Base-by-base conservation (phyloP, 2,797 vertebrate genomes). In the Rallus crepitans region DNA sequence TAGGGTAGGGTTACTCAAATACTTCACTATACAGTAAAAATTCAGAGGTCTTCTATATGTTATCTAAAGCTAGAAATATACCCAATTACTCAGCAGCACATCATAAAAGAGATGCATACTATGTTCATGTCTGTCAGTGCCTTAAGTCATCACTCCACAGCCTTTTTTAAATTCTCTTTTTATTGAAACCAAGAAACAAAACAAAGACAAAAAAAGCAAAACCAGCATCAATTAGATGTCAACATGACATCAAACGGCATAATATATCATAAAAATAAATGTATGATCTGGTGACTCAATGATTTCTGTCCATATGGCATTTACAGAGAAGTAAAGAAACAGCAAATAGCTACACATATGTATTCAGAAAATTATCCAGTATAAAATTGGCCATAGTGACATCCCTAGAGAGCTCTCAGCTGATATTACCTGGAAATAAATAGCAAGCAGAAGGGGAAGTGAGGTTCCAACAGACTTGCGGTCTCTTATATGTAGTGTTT, bases 181-280 rank as follows among this genome's bases (percentile, higher is more conserved):
- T 97, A 95, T 97, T 96, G 93, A 97, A 98, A 97, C 92, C 91
- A 93, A 97, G 96, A 94, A 97, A 97, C 92, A 97, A 98, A 98
- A 97, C 95, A 97, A 97, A 98, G 94, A 96, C 90, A 88, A 96
- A 97, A 96, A 97, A 97, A 60, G 95, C 88, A 96, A 94, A 94
- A 95, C 57, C 82, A 91, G 93, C 94, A 97, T 96, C 96, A 97
- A 89, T 96, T 97, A 96, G 89, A 96, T 97, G 95, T 97, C 97
- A 98, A 86, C 95, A 89, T 96, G 97, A 97, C 97, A 97, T 96
- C 97, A 98, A 97, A 98, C 75, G 93, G 96, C 96, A 96, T 98
- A 98, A 97, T 97, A 92, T 97, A 98, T 97, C 93, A 96, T 97
- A 93, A 97, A 97, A 96, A 97, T 92, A 97, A 96, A 95, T 89